Percentiles rank a stretch among this genome's conserved stretches.
These are phyloP conservation scores for Syrmaticus mikado DNA, from an alignment of 2,113 vertebrate species.

Conservation along the genomic window DNA sequence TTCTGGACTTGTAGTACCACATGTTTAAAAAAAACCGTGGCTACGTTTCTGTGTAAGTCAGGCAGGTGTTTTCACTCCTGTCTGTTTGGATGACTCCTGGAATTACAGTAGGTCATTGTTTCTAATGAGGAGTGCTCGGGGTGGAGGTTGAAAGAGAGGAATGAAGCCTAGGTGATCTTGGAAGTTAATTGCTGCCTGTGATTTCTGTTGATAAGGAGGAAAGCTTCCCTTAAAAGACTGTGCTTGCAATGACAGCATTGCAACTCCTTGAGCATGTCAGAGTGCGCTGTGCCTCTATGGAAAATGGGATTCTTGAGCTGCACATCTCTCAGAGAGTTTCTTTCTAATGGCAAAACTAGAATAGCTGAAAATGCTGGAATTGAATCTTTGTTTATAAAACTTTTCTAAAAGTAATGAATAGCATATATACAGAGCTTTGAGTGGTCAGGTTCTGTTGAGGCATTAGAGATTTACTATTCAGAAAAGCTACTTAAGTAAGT, in stretches of 20 bases:
- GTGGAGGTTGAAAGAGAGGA: neutral
- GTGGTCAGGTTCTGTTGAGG: neutral
- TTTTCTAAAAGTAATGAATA: neutral
- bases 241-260: neutral
- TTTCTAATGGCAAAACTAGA: neutral
- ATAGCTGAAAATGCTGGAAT: neutral
- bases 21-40: neutral
- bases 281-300: neutral
- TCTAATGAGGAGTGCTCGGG: neutral
- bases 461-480: neutral
- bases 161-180: neutral
- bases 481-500: neutral
- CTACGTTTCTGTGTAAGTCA: neutral
- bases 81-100: neutral
- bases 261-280: neutral
- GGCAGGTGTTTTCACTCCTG: neutral
- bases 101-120: neutral
- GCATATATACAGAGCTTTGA: neutral
- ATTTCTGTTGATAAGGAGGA: neutral
- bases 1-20: slow-evolving; percentile 6
- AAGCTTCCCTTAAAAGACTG: neutral
- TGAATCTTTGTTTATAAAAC: neutral
- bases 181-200: neutral
- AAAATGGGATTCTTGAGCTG: neutral
- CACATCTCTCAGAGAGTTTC: neutral